These are phyloP conservation scores for Ligdia adustata DNA, from an alignment of 2,888 invertebrate genomes.

Conservation along the genomic window DNA sequence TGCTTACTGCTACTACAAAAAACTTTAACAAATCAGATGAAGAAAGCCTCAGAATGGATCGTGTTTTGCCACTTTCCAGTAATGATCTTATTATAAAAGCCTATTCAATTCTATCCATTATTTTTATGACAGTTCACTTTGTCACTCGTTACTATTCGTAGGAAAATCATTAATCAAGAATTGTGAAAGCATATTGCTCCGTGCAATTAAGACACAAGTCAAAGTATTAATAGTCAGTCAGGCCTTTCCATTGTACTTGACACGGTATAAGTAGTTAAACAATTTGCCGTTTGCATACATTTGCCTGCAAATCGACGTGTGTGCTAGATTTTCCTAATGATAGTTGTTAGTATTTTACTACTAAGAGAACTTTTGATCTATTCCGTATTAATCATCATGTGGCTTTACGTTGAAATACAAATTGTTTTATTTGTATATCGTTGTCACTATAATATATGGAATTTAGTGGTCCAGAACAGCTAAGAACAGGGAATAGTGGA, in stretches of 20 bases:
- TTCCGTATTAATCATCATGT: too few species aligned
- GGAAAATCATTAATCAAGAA: constrained; percentile 19
- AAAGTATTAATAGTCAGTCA: constrained; percentile 46
- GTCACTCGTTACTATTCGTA: constrained; percentile 5
- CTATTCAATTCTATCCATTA: background rate
- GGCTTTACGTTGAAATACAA: too few species aligned
- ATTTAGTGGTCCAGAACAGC: too few species aligned
- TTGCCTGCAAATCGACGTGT: constrained; percentile 26
- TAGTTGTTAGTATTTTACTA: constrained; percentile 19
- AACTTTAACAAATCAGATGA: background rate
- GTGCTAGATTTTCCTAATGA: constrained; percentile 31
- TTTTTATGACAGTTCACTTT: constrained; percentile 12
- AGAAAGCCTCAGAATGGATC: constrained; percentile 1
- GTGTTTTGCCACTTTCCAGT: background rate
- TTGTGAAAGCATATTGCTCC: constrained; percentile 25
- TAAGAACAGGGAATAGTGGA: too few species aligned
- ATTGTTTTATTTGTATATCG: too few species aligned
- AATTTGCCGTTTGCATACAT: constrained; percentile 31
- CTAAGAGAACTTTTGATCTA: constrained; percentile 2
- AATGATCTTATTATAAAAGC: background rate
- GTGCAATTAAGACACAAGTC: constrained; percentile 19
- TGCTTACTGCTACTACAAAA: too few species aligned
- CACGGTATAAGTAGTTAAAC: constrained; percentile 24
- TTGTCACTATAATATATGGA: too few species aligned
- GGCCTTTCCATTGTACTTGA: constrained; percentile 45